Conservation (phyloP, 2,797 vertebrate species). For the Alauda arvensis region DNA sequence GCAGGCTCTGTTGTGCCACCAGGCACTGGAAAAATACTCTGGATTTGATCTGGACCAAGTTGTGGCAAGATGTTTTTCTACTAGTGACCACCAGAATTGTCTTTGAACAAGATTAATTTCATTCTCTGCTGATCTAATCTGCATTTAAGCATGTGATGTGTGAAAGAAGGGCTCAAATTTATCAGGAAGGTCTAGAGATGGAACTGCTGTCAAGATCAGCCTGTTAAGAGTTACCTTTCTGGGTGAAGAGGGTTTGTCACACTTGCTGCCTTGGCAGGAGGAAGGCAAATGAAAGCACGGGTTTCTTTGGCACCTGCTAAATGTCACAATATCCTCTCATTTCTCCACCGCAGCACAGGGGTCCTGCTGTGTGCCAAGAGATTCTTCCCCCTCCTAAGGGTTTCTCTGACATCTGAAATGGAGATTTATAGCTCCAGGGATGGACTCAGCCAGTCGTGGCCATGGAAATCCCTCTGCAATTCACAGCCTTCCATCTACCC, state of each 20-base stretch:
- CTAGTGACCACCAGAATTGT: background rate
- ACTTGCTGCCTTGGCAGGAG: background rate
- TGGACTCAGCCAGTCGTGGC: rapidly evolving
- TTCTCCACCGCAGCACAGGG: rapidly evolving
- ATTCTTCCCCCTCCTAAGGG: background rate
- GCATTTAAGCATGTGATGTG: background rate
- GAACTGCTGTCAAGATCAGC: background rate
- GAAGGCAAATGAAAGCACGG: background rate
- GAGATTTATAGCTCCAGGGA: background rate
- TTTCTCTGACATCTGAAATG: background rate
- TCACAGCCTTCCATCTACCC: background rate
- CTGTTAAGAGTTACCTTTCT: background rate
- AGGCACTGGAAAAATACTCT: background rate
- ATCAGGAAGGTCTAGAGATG: background rate
- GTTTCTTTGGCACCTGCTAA: slow-evolving; percentile 1
- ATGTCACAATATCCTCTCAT: background rate
- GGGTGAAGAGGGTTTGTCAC: background rate
- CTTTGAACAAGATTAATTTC: background rate
- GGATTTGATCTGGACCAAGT: background rate
- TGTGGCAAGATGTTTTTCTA: background rate
- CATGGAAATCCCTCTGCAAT: background rate
- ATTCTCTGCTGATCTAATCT: background rate
- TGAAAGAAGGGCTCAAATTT: background rate
- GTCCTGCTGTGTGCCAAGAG: background rate
- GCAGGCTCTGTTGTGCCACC: background rate